These are phyloP conservation scores for Scophthalmus maximus DNA, from an alignment of 2,113 vertebrate genomes.

Conservation along the genomic window DNA sequence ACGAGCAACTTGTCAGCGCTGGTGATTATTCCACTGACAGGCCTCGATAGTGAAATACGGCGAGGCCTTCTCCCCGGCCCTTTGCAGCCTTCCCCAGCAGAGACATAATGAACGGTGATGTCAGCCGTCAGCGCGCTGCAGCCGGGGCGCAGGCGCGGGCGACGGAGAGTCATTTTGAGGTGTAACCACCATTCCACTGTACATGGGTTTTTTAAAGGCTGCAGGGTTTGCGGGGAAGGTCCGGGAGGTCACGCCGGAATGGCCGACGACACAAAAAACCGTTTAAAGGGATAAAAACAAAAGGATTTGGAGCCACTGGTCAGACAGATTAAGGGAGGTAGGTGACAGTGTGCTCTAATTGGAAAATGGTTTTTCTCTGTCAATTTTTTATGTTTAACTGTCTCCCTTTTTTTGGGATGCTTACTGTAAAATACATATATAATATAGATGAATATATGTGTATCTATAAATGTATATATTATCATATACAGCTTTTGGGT, in stretches of 20 bases:
- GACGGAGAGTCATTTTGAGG: conserved; percentile 59
- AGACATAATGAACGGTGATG: conserved; percentile 76
- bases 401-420: conserved; percentile 17
- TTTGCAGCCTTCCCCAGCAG: conserved; percentile 38
- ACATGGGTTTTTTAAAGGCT: conserved; percentile 16
- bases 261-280: conserved; percentile 56
- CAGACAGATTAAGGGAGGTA: conserved; percentile 58
- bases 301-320: conserved; percentile 39
- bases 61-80: conserved; percentile 44
- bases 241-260: conserved; percentile 42
- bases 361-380: conserved; percentile 63
- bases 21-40: conserved; percentile 63
- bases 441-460: too few relatives aligned
- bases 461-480: background rate
- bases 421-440: background rate
- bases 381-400: conserved; percentile 22
- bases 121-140: conserved; percentile 63
- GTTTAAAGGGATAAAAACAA: conserved; percentile 45
- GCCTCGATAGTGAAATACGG: conserved; percentile 54
- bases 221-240: conserved; percentile 27
- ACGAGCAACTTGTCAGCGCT: conserved; percentile 41
- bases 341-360: conserved; percentile 55
- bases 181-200: conserved; percentile 39
- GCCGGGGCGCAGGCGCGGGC: conserved; percentile 41
- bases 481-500: too few relatives aligned